phyloP scores from a whole-genome alignment of 1,140 invertebrate species.

The Drosophila ogumai region DNA sequence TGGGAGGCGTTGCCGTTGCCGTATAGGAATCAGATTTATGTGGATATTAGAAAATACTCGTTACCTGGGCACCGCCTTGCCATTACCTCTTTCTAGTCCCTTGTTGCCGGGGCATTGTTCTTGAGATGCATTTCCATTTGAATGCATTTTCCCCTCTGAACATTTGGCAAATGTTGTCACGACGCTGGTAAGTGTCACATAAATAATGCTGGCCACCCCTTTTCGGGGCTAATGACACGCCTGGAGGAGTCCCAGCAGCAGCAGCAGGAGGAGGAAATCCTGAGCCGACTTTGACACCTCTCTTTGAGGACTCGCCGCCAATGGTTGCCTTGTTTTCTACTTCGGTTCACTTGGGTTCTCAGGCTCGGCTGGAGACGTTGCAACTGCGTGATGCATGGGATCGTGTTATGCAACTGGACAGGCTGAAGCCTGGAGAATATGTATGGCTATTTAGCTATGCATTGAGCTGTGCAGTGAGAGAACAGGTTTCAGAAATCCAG shows the following conservation, averaged over 20 bases:
- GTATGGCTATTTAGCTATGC: constrained; percentile 5
- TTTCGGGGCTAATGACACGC: constrained; percentile 32
- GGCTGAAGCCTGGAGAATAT: neutral
- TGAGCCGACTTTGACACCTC: constrained; percentile 53
- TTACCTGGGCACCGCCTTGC: constrained; percentile 22
- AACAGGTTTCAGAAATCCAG: constrained; percentile 7
- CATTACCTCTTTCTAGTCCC: constrained; percentile 5
- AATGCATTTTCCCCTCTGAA: constrained; percentile 40
- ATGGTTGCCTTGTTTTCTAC: neutral
- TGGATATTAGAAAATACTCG: constrained; percentile 53
- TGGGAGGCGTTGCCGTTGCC: constrained; percentile 34
- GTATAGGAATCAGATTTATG: constrained; percentile 48
- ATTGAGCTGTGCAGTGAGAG: constrained; percentile 8
- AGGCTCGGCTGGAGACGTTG: constrained; percentile 28
- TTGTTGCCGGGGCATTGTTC: constrained; percentile 22
- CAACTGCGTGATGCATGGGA: constrained; percentile 43
- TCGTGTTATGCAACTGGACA: constrained; percentile 46
- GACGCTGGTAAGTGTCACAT: constrained; percentile 63
- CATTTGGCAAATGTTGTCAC: constrained; percentile 51
- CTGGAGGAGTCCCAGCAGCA: constrained; percentile 33
- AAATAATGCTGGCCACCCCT: constrained; percentile 57
- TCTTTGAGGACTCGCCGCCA: constrained; percentile 33
- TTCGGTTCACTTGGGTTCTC: constrained; percentile 36
- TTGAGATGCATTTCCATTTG: constrained; percentile 54
- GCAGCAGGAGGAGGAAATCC: constrained; percentile 17